Evolutionary conservation across 2,888 invertebrate species (phyloP), one percentile per base, ranked within the genome.

Genomic region (Lagria hirta): DNA sequence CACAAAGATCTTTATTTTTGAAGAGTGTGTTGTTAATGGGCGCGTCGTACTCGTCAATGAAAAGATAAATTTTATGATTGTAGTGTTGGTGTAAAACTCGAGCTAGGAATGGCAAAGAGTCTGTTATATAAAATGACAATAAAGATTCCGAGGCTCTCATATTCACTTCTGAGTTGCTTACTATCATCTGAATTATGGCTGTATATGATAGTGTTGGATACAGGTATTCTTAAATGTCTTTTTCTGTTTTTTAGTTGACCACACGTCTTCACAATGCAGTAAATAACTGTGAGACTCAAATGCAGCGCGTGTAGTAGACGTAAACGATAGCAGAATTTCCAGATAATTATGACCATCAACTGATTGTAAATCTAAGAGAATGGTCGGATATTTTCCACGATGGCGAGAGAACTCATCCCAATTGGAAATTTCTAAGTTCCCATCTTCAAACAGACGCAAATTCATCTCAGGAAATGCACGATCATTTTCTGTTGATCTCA

Each of bases 381-480:
- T 32, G 12, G 12, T 32, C 32, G 32, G 32, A 32, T 32, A 32
- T 32, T 32, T 32, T n/a, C 20, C 32, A 32, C 21, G 32, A 32
- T 32, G 32, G 20, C 12, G 11, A 11, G 32, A 32, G 15, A 32
- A 32, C 32, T 20, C 21, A 32, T 32, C 32, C 32, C 20, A 32
- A 12, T 32, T 20, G 15, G 32, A 32, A 32, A 32, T 32, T 32
- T 32, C 11, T 11, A 32, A 32, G 32, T 32, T 32, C 20, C 32
- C 20, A 32, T 32, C 32, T 32, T 32, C 32, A 32, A 32, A 32
- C 32, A 18, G 18, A 7, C 10, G 20, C 20, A 29, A 29, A 29
- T 29, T 29, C 17, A 29, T 29, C 4, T 29, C 29, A 29, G 29
- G 29, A 29, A 29, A 29, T 29, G 29, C 29, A 29, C 29, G 29